Evolutionary conservation across 37 sponge, comb jelly and placozoan genomes (phyloP), one percentile per base, ranked within the genome.

Genomic region (Beroe forskalii): DNA sequence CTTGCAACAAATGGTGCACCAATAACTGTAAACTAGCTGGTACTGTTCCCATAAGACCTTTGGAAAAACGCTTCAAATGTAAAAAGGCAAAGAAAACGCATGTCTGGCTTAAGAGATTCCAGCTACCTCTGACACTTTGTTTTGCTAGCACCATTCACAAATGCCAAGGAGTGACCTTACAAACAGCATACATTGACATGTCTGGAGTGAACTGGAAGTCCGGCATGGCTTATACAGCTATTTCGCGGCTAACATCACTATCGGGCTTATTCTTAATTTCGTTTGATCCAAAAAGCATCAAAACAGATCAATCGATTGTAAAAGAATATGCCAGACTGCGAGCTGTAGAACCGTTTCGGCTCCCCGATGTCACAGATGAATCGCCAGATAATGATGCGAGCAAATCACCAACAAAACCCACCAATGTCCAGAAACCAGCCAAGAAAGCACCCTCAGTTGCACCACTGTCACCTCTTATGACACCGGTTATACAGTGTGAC

Each of bases 171-270:
- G 8, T 72, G 40, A 72, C 76, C 8, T 33, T 72, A 27, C 22
- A 33, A 28, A 72, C 2, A 6, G 76, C 76, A 72, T 72, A 72
- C 40, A 22, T 72, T 20, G 37, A 36, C 22, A 33, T 72, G 1
- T 6, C 76, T 23, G 76, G 76, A 12, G 27, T 4, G 8, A 23
- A 6, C 31, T 72, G 76, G 76, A 28, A 72, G 40, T 4, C 76
- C 6, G 76, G 76, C 8, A 72, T 72, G 76, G 76, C 76, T 27
- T 72, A 72, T 36, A 72, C 76, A 72, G 76, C 76, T 72, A 72
- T 72, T 6, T 72, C 76, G 3, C 37, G 76, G 31, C 22, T 72
- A 12, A 72, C 76, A 6, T 38, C 38, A 12, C 37, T 72, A 9
- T 6, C 37, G 31, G 76, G 76, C 20, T 33, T 72, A 8, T 22